Conservation (phyloP, 2,888 invertebrate species). For the Willowsia nigromaculata region DNA sequence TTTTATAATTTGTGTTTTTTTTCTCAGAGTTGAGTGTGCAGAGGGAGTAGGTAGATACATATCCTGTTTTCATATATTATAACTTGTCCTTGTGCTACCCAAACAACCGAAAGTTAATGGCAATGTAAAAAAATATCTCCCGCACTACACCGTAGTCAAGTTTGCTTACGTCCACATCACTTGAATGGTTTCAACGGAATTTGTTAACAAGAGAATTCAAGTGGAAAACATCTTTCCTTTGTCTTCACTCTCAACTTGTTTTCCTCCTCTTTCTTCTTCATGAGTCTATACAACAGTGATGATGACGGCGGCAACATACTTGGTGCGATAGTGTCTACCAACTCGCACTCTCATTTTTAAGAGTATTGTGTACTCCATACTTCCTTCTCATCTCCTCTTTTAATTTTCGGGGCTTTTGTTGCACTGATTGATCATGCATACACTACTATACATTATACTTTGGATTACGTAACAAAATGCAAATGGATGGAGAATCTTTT, state of each 20-base stretch:
- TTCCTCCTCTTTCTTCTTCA: conserved; percentile 25
- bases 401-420: neutral
- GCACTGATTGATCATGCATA: neutral
- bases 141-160: neutral
- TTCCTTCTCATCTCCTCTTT: neutral
- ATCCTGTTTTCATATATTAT: neutral
- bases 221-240: conserved; percentile 71
- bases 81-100: neutral
- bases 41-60: neutral
- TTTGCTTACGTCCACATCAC: conserved; percentile 41
- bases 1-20: conserved; percentile 26
- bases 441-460: neutral
- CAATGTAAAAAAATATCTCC: neutral
- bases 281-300: neutral
- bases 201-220: conserved; percentile 73
- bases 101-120: neutral
- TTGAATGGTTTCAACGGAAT: conserved; percentile 72
- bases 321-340: neutral
- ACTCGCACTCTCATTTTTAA: neutral
- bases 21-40: neutral
- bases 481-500: neutral
- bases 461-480: neutral
- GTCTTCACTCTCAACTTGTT: conserved; percentile 54
- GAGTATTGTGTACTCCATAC: neutral
- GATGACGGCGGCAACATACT: neutral